These are phyloP conservation scores for Oreocharis arfaki DNA, from an alignment of 2,113 vertebrate genomes.

Conservation along the genomic window DNA sequence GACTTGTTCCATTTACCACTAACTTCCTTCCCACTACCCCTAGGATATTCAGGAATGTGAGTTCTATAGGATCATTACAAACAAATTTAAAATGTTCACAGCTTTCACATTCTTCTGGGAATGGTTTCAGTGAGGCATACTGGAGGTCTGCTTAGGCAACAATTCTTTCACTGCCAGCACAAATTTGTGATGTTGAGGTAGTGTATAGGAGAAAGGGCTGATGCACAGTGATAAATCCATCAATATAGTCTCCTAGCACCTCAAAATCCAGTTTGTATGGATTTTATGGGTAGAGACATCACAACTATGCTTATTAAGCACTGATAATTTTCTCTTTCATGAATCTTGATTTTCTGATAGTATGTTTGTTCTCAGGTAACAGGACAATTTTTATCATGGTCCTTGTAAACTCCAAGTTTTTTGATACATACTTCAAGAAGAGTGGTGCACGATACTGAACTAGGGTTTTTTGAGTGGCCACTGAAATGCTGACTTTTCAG, in stretches of 20 bases:
- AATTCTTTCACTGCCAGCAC: not conserved
- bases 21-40: not conserved
- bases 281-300: not conserved
- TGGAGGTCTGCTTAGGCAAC: not conserved
- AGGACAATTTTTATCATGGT: not conserved
- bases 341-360: not conserved
- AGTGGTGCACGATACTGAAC: not conserved
- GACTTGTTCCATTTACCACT: slow-evolving; percentile 33
- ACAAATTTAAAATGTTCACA: not conserved
- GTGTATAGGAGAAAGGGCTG: not conserved
- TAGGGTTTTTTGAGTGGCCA: not conserved
- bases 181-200: not conserved
- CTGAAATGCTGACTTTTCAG: not conserved
- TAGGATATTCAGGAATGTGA: not conserved
- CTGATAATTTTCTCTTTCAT: not conserved
- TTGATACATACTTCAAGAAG: not conserved
- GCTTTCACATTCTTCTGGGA: not conserved
- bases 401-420: not conserved
- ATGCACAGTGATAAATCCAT: not conserved
- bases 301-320: not conserved
- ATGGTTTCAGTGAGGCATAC: not conserved
- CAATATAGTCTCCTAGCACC: not conserved
- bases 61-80: not conserved
- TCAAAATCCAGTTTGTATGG: not conserved
- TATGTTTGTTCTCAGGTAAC: not conserved